A percentile compares a stretch with the other conserved stretches of the same genome.
Conservation (phyloP, 2,888 invertebrate species). For the Diarsia dahlii region DNA sequence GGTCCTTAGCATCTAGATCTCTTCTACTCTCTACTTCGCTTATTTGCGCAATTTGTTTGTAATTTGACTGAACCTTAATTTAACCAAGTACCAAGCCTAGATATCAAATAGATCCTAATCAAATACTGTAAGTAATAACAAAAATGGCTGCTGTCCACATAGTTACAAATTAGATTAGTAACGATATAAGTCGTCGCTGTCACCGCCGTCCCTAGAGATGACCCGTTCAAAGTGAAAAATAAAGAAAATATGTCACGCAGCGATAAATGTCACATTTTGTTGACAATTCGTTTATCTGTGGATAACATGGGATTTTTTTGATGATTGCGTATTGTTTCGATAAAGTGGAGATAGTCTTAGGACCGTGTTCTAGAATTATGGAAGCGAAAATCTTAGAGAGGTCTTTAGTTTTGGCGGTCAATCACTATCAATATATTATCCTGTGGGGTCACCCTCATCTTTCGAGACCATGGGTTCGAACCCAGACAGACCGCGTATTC, state of each 20-base stretch:
- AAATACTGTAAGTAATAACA: constrained; percentile 23
- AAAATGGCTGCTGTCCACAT: constrained; percentile 14
- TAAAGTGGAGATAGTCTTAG: constrained; percentile 2
- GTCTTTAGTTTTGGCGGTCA: background rate
- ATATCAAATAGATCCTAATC: constrained; percentile 32
- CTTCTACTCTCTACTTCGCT: no score
- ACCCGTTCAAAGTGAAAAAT: constrained; percentile 66
- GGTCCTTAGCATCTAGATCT: no score
- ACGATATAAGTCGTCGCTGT: constrained; percentile 38
- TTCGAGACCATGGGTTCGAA: background rate
- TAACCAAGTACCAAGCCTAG: background rate
- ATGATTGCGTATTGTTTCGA: constrained; percentile 49
- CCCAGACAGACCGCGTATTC: background rate
- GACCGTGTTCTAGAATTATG: background rate
- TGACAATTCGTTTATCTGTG: constrained; percentile 65
- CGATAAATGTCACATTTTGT: constrained; percentile 63
- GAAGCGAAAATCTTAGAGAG: background rate
- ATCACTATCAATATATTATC: background rate
- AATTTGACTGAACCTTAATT: no score
- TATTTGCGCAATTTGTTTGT: no score
- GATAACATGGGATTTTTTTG: constrained; percentile 55
- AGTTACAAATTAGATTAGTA: constrained; percentile 43
- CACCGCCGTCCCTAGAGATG: constrained; percentile 49
- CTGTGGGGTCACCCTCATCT: background rate
- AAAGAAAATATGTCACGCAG: constrained; percentile 62